phyloP scores from a whole-genome alignment of 2,888 invertebrate species.

The Aproaerema taeniolella region DNA sequence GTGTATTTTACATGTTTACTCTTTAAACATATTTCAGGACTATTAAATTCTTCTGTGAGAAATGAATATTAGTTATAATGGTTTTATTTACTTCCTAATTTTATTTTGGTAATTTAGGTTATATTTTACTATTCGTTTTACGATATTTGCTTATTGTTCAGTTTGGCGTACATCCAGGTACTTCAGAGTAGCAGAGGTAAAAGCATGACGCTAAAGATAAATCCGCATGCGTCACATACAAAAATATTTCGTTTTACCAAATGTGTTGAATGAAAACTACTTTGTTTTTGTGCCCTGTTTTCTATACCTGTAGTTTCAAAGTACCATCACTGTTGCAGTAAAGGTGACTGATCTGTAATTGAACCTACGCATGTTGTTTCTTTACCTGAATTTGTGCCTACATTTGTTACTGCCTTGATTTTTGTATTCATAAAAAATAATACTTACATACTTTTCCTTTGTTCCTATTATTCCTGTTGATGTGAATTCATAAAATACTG shows the following conservation, averaged over 20 bases:
- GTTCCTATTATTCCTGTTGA: no score
- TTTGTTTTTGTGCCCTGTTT: background rate
- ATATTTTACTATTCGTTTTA: slow-evolving; percentile 4
- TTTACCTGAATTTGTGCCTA: no score
- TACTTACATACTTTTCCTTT: no score
- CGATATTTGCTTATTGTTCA: slow-evolving; percentile 30
- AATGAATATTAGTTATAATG: background rate
- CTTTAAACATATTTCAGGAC: background rate
- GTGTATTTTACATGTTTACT: slow-evolving; percentile 20
- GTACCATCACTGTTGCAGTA: no score
- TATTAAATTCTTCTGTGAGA: no score
- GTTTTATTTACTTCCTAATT: background rate
- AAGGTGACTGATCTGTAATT: no score
- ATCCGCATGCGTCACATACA: slow-evolving; percentile 28
- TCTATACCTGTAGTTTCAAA: no score
- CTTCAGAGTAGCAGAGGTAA: slow-evolving; percentile 39
- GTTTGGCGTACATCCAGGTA: slow-evolving; percentile 45
- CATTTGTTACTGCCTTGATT: no score
- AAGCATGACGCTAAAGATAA: slow-evolving; percentile 30
- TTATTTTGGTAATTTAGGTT: slow-evolving; percentile 7
- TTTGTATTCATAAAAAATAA: no score
- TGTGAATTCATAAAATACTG: no score
- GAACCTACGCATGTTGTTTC: no score
- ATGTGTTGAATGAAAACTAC: background rate
- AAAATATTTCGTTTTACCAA: slow-evolving; percentile 21